These are phyloP conservation scores for Ia io DNA, from an alignment of 2,113 vertebrate genomes.

Conservation along the genomic window DNA sequence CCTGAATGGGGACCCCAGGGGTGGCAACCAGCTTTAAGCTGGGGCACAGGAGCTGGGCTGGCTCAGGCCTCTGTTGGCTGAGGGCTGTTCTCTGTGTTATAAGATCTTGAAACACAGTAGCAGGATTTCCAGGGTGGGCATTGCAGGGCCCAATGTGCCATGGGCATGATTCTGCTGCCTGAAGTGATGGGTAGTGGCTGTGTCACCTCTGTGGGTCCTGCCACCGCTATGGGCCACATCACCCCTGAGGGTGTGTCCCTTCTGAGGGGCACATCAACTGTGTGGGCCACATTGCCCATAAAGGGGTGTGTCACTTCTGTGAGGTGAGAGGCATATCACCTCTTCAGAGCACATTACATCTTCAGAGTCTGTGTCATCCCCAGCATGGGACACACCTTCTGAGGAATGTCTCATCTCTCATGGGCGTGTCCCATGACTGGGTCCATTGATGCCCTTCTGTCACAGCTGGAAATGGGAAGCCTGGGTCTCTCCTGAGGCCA, in stretches of 20 bases:
- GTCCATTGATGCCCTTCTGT: neutral
- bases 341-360: neutral
- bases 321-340: neutral
- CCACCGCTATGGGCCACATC: neutral
- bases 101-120: neutral
- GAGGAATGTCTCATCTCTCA: neutral
- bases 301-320: neutral
- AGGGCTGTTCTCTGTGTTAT: neutral
- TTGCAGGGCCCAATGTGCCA: neutral
- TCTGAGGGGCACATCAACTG: neutral
- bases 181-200: neutral
- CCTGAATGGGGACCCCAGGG: neutral
- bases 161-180: rapidly evolving
- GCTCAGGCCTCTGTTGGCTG: neutral
- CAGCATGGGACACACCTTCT: neutral
- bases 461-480: neutral
- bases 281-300: no score
- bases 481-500: neutral
- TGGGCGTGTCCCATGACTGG: neutral
- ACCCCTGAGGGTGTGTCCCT: neutral
- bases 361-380: neutral
- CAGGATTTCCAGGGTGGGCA: rapidly evolving
- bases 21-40: neutral
- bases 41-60: neutral
- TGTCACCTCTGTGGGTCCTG: neutral